Base-by-base conservation (phyloP, 2,113 vertebrate species). In the Paralichthys olivaceus region DNA sequence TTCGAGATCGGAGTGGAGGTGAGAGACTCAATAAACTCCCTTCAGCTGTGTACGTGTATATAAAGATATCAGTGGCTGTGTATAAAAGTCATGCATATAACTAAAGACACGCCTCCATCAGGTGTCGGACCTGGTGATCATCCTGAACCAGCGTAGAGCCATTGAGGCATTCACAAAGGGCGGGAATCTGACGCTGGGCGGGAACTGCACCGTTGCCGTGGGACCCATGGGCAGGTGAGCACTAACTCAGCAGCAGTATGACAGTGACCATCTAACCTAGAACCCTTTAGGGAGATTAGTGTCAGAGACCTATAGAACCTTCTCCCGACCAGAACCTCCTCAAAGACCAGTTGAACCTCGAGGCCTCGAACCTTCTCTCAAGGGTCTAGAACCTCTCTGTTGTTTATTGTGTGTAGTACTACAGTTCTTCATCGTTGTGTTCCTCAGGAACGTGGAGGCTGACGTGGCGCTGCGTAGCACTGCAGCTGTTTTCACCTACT, bases 1-100 rank as follows among this genome's bases (percentile, higher is more conserved):
- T 98, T 99, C 78, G 97, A 99, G 90, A 95, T 99, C 17, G 98
- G 98, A 57, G 95, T 99, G 65, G 98, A 99, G 96, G 98, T 98
- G 88, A 81, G 95, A 62, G 29, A 28, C 2, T 26, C 8, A 34
- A 40, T 40, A 40, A 40, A 40, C 37, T 28, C 6, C 1, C 40
- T 43, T 14, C 40, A 43, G 13, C 13, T 43, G 4, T 19, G 4
- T 49, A 51, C 7, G 19, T 17, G 14, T 6, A 47, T 19, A 47
- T 51, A n/a, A 9, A n/a, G 43, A 40, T 5, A 49, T 49, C 47
- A 20, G 47, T 32, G 29, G 7, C 29, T 32, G 29, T 32, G 7
- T 32, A 8, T 2, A n/a, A n/a, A n/a, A n/a, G n/a, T n/a, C n/a
- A n/a, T n/a, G 14, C 4, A 6, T 49, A 4, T 49, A 47, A 3